These are phyloP conservation scores for Genyomyrus donnyi DNA, from an alignment of 2,113 vertebrate species.

Conservation along the genomic window DNA sequence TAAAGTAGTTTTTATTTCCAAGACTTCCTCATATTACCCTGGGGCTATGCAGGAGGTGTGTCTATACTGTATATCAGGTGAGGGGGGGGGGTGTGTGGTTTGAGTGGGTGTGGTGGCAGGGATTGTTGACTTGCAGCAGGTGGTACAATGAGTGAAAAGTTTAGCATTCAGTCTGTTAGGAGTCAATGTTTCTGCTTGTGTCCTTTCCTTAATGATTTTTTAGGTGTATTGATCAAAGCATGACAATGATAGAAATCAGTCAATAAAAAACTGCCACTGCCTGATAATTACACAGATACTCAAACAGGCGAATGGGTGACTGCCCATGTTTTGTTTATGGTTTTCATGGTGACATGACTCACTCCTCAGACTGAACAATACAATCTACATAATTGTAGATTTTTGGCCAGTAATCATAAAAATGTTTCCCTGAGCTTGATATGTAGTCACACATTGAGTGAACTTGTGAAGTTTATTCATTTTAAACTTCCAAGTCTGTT, in stretches of 20 bases:
- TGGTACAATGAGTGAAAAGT: neutral
- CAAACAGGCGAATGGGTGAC: neutral
- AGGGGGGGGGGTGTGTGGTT: neutral
- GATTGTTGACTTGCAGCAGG: neutral
- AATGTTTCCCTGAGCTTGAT: neutral
- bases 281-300: neutral
- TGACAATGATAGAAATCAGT: neutral
- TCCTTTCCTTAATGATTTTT: neutral
- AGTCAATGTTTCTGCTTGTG: neutral
- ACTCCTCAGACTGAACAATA: neutral
- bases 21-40: neutral
- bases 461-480: neutral
- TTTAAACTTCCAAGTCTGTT: neutral
- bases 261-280: neutral
- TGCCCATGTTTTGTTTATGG: neutral
- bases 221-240: neutral
- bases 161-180: neutral
- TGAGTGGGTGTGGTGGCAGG: neutral
- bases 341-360: neutral
- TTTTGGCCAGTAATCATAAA: neutral
- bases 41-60: neutral
- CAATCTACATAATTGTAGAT: neutral
- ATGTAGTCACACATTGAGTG: neutral
- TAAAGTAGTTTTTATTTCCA: neutral
- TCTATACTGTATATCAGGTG: neutral